Conservation (phyloP, 2,888 invertebrate species). For the Lymantria dispar region DNA sequence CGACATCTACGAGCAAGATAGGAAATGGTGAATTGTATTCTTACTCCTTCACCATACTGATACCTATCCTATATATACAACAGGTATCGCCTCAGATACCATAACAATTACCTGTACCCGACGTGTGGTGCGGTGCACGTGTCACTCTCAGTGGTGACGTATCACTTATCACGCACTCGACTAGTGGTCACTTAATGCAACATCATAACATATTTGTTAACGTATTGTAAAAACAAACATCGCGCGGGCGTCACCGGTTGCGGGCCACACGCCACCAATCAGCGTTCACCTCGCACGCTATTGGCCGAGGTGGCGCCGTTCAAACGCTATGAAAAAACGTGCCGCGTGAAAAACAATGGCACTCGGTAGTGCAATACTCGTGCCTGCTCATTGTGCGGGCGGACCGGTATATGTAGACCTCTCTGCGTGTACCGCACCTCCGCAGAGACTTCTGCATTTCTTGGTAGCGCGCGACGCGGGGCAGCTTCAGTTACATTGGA, state of each 20-base stretch:
- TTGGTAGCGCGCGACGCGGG: conserved; percentile 11
- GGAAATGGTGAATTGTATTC: too few species aligned
- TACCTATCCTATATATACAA: too few species aligned
- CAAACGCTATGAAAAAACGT: conserved; percentile 55
- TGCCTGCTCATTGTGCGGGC: conserved; percentile 44
- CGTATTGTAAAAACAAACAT: conserved; percentile 51
- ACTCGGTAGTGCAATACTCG: conserved; percentile 56
- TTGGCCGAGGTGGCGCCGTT: conserved; percentile 55
- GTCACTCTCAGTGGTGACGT: too few species aligned
- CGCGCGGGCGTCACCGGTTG: conserved; percentile 33
- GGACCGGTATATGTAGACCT: conserved; percentile 36
- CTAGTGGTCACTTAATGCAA: too few species aligned
- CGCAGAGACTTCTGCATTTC: neutral
- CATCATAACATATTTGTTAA: too few species aligned
- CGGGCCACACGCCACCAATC: conserved; percentile 62
- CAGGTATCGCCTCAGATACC: too few species aligned
- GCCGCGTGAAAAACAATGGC: conserved; percentile 72
- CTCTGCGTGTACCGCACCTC: conserved; percentile 1
- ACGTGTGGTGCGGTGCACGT: too few species aligned
- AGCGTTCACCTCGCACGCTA: conserved; percentile 42
- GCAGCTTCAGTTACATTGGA: conserved; percentile 14
- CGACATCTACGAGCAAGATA: too few species aligned
- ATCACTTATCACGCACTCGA: too few species aligned
- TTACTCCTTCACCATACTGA: too few species aligned
- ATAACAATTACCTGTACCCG: too few species aligned